Base-by-base conservation (phyloP, 2,797 vertebrate species). In the Gymnopithys bicolor region DNA sequence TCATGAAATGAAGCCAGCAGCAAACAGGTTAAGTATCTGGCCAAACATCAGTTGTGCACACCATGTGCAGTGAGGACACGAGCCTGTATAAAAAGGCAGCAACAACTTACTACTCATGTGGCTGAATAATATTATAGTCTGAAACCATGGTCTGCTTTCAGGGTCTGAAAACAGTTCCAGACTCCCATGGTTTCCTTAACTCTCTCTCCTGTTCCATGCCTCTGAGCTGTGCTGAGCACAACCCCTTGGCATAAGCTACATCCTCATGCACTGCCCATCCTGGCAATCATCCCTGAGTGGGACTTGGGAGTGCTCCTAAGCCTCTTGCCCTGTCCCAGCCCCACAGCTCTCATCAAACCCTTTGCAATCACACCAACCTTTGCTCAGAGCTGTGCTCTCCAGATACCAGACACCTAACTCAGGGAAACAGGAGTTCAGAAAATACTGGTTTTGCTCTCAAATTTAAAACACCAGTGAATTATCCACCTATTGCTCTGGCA, bases 91-190 rank as follows among this genome's bases (percentile, higher is more conserved):
- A 87, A 83, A 85, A 70, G 37, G 77, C 53, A 73, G 58, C 30
- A 95, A 94, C 46, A 80, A 89, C 59, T 78, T 91, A 53, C 68
- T 84, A 56, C 71, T 87, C 88, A 93, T 16, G 7, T 6, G 70
- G 35, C 43, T 82, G 80, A 94, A 91, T 81, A 87, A 93, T 46
- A 59, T 52, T 89, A 73, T 60, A 87, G 59, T 80, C 87, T 45
- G 51, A 63, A 33, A 58, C 28, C 13, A 13, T 1, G 2, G 58
- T 59, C 71, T 84, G 64, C 46, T 46, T 92, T 79, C 2, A 7
- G 53, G 79, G 19, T 39, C 19, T 82, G 74, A 74, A 83, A 91
- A 60, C 49, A 62, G 45, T 16, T 75, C 37, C 46, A 6, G 1
- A 52, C n/a, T 23, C 64, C 48, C 11, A 24, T 2, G 6, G 21